Percentiles rank a stretch among this genome's conserved stretches.
phyloP scores from a whole-genome alignment of 2,797 vertebrate species.

The Gymnoscopelus microlampas region DNA sequence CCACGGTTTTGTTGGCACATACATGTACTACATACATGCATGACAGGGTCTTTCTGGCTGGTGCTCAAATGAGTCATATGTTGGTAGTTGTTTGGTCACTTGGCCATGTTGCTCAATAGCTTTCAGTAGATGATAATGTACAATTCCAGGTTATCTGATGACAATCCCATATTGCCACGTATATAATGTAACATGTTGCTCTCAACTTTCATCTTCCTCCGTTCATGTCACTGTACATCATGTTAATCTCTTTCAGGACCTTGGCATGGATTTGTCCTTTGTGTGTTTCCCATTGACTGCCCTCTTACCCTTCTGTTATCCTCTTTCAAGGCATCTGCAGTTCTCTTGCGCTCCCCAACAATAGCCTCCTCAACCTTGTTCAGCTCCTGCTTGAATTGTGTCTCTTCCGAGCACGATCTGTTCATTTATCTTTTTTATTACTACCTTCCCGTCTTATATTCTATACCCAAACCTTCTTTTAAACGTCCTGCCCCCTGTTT shows the following conservation, averaged over 20 bases:
- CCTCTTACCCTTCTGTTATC: conserved; percentile 1
- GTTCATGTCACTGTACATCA: not conserved
- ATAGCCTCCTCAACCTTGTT: conserved; percentile 23
- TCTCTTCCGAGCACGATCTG: conserved; percentile 36
- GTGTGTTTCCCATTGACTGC: conserved; percentile 14
- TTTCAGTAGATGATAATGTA: no score
- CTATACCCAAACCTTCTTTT: conserved; percentile 45
- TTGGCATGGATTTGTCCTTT: conserved; percentile 13
- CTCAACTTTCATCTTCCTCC: not conserved
- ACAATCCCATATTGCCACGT: not conserved
- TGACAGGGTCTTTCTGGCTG: not conserved
- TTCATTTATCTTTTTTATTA: conserved; percentile 28
- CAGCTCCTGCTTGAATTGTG: conserved; percentile 33
- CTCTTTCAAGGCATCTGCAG: conserved; percentile 21
- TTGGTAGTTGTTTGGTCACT: not conserved
- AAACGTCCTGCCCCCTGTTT: conserved; percentile 62
- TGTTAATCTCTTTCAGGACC: conserved; percentile 2
- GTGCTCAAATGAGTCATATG: not conserved
- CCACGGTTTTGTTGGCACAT: conserved; percentile 34
- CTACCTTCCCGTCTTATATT: conserved; percentile 21
- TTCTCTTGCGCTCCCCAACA: conserved; percentile 32
- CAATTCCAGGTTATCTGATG: no score
- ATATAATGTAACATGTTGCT: not conserved
- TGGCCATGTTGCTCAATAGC: no score
- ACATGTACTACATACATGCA: conserved; percentile 24